phyloP scores from a whole-genome alignment of 1,140 invertebrate species.

The Oryctes rhinoceros region DNA sequence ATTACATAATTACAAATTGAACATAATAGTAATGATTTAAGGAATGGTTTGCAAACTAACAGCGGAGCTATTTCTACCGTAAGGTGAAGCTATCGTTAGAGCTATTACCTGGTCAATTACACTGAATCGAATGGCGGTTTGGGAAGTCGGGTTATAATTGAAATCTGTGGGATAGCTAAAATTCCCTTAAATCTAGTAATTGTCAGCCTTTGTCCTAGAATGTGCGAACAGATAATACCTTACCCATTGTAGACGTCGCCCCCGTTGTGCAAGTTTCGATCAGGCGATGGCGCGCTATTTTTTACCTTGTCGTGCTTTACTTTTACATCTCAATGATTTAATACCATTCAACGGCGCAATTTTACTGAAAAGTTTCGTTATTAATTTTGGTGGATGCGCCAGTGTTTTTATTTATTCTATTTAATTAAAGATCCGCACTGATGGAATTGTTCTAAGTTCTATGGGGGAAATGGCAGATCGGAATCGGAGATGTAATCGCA shows the following conservation, averaged over 20 bases:
- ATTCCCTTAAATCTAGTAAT: constrained; percentile 61
- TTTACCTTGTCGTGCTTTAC: neutral
- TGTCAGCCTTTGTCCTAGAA: constrained; percentile 57
- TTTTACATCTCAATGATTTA: too few relatives aligned
- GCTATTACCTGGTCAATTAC: constrained; percentile 62
- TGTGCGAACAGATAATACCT: constrained; percentile 43
- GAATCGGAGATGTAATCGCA: neutral
- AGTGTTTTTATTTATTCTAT: too few relatives aligned
- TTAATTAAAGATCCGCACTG: too few relatives aligned
- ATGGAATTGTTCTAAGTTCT: neutral
- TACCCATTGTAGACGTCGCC: constrained; percentile 38
- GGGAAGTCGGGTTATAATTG: constrained; percentile 59
- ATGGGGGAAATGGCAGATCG: too few relatives aligned
- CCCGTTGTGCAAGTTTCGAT: constrained; percentile 7
- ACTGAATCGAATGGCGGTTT: constrained; percentile 60
- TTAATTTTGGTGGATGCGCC: too few relatives aligned
- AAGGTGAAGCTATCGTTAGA: constrained; percentile 58
- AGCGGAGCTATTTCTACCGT: constrained; percentile 51
- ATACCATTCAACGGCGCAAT: too few relatives aligned
- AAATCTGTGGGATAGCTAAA: constrained; percentile 60
- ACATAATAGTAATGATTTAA: constrained; percentile 37
- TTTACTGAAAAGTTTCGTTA: too few relatives aligned
- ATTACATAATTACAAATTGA: constrained; percentile 38
- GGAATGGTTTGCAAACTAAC: constrained; percentile 47
- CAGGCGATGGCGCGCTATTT: neutral